phyloP scores from a whole-genome alignment of 2,797 vertebrate species.

The Sorex maritimensis region DNA sequence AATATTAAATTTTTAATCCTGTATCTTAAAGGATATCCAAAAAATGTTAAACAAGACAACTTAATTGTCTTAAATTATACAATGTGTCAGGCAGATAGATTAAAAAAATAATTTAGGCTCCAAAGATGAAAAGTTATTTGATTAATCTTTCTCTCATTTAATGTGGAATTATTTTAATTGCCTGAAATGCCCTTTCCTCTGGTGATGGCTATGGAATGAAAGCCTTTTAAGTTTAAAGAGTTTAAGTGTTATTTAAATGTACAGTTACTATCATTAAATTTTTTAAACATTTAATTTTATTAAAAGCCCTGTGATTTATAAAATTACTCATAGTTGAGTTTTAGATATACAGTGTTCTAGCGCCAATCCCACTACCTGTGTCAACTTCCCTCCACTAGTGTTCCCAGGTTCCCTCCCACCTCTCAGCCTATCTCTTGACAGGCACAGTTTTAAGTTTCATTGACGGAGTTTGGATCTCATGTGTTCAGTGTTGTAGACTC shows the following conservation, averaged over 20 bases:
- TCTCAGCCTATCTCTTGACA: no score
- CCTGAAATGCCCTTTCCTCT: background rate
- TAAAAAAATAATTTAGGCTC: background rate
- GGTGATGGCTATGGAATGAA: background rate
- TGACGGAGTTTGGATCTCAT: no score
- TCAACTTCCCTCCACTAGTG: no score
- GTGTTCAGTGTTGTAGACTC: no score
- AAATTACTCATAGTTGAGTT: no score
- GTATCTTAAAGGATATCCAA: background rate
- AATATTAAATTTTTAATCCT: background rate
- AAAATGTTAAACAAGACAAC: background rate
- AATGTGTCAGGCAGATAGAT: background rate
- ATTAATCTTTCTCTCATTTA: background rate
- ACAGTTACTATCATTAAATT: background rate
- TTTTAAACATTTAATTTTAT: background rate
- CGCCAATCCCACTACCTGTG: no score
- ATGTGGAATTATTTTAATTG: background rate
- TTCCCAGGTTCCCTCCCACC: no score
- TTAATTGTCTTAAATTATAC: slow-evolving; percentile 15
- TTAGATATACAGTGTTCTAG: no score
- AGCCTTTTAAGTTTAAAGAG: background rate
- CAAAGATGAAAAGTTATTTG: background rate
- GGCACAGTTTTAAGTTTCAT: no score
- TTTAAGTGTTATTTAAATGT: background rate
- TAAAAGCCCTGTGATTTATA: background rate